Percentiles rank a stretch among this genome's conserved stretches.
phyloP scores from a whole-genome alignment of 2,888 invertebrate genomes.

The Pollenia amentaria region DNA sequence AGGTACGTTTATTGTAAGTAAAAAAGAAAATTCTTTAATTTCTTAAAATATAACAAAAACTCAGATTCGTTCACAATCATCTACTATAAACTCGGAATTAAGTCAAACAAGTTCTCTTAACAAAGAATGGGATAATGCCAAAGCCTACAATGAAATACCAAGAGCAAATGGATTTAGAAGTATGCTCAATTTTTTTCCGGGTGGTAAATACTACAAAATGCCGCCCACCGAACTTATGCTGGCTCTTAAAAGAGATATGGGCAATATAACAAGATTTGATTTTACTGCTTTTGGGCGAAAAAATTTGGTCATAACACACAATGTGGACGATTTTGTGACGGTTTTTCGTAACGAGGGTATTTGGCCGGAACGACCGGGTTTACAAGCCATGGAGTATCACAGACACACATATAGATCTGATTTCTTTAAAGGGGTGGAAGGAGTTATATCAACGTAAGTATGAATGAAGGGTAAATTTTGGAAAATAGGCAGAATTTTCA shows the following conservation, averaged over 20 bases:
- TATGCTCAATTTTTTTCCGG: constrained; percentile 77
- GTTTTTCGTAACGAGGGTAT: constrained; percentile 85
- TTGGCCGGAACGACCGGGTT: constrained; percentile 84
- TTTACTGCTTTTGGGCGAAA: constrained; percentile 75
- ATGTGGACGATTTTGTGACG: constrained; percentile 85
- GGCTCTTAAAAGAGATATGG: constrained; percentile 72
- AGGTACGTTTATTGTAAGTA: background rate
- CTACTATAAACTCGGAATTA: constrained; percentile 82
- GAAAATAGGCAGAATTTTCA: background rate
- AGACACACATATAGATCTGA: constrained; percentile 78
- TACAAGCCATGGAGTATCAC: constrained; percentile 83
- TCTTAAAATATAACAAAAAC: background rate
- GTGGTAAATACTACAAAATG: constrained; percentile 79
- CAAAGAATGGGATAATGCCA: constrained; percentile 84
- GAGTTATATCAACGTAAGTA: constrained; percentile 69
- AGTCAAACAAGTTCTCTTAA: constrained; percentile 85
- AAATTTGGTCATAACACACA: constrained; percentile 83
- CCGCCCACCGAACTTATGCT: constrained; percentile 73
- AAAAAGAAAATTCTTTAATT: background rate
- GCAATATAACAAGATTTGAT: constrained; percentile 27
- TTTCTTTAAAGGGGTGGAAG: constrained; percentile 66
- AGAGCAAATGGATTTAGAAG: constrained; percentile 64
- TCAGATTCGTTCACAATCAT: constrained; percentile 76
- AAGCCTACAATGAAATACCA: constrained; percentile 79
- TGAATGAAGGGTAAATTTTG: background rate